Conservation (phyloP, 2,888 invertebrate genomes). For the Drosophila imparisetae region DNA sequence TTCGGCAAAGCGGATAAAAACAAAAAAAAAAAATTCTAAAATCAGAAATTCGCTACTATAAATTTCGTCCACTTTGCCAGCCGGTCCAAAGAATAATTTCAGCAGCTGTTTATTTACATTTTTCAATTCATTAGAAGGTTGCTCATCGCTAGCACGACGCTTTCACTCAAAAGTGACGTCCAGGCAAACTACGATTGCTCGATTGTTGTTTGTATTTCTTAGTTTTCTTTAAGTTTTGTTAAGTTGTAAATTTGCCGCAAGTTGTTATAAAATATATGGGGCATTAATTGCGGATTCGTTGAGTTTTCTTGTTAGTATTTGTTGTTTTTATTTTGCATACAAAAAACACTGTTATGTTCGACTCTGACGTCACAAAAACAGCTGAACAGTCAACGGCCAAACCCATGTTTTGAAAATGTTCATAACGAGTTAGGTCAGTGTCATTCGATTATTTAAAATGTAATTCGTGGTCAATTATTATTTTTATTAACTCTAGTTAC, state of each 20-base stretch:
- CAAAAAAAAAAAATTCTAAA: not conserved
- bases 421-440: not conserved
- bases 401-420: not conserved
- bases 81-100: conserved; percentile 11
- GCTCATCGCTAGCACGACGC: not conserved
- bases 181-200: not conserved
- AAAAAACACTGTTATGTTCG: not conserved
- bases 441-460: not conserved
- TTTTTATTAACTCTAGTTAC: not conserved
- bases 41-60: not conserved
- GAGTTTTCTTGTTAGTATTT: not conserved
- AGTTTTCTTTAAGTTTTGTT: not conserved
- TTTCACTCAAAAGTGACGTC: conserved; percentile 15
- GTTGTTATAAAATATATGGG: not conserved
- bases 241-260: not conserved
- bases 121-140: conserved; percentile 2
- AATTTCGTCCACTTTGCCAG: conserved; percentile 14
- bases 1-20: conserved; percentile 15
- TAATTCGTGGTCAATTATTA: not conserved
- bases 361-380: not conserved
- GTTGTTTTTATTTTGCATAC: not conserved
- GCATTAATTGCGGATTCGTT: not conserved
- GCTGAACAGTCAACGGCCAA: not conserved
- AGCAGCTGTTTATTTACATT: conserved; percentile 35
- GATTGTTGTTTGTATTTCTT: not conserved